These are phyloP conservation scores for Hydrophis major DNA, from an alignment of 2,797 vertebrate genomes.

Conservation along the genomic window DNA sequence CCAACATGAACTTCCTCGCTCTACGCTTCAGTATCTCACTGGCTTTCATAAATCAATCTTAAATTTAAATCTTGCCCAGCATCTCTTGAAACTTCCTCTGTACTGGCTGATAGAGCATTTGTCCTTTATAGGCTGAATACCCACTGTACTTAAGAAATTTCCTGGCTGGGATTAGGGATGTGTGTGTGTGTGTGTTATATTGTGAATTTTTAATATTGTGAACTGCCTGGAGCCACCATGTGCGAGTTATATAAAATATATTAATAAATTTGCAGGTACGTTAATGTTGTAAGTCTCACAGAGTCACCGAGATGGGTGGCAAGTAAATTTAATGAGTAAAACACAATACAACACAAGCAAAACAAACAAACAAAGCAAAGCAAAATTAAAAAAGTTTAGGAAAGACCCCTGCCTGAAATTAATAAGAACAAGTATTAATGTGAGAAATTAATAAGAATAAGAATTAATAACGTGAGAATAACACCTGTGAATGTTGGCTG, in stretches of 20 bases:
- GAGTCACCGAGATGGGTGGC: background rate
- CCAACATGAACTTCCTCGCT: background rate
- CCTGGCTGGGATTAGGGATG: background rate
- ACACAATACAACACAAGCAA: background rate
- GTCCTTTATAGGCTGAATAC: background rate
- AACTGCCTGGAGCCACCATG: background rate
- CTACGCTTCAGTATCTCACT: background rate
- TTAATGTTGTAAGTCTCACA: background rate
- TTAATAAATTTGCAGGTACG: background rate
- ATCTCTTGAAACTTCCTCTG: background rate
- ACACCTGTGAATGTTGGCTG: background rate
- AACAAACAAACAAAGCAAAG: background rate
- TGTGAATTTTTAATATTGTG: background rate
- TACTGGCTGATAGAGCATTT: background rate
- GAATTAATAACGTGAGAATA: background rate
- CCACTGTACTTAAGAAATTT: background rate
- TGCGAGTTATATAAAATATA: background rate
- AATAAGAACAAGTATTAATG: no score
- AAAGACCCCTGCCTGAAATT: background rate
- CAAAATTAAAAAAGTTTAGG: background rate
- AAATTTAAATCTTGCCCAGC: background rate
- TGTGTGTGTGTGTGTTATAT: background rate
- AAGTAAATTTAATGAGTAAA: background rate
- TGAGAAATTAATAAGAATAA: no score
- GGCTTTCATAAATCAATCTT: background rate